These are phyloP conservation scores for Lamellibrachia columna DNA, from an alignment of 2,888 invertebrate genomes.

Conservation along the genomic window DNA sequence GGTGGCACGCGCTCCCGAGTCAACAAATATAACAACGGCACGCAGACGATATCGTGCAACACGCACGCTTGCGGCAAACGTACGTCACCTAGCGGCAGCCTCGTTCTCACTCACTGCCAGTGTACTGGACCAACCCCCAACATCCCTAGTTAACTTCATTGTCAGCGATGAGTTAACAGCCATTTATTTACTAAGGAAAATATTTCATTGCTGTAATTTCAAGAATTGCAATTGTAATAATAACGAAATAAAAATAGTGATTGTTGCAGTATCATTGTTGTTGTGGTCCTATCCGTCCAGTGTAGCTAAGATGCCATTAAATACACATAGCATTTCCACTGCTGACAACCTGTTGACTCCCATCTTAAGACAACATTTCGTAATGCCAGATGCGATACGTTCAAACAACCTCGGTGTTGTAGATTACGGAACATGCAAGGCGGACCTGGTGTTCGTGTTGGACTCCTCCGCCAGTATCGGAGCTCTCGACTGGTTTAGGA, in stretches of 20 bases:
- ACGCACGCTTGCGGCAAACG: neutral
- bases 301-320: too few relatives aligned
- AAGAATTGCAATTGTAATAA: too few relatives aligned
- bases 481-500: neutral
- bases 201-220: too few relatives aligned
- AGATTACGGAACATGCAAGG: neutral
- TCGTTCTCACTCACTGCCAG: neutral
- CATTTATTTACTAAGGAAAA: too few relatives aligned
- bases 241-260: too few relatives aligned
- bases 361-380: neutral
- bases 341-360: too few relatives aligned
- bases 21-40: neutral
- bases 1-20: neutral
- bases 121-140: neutral
- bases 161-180: too few relatives aligned
- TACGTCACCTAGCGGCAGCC: neutral
- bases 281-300: too few relatives aligned
- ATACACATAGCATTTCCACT: too few relatives aligned
- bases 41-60: neutral
- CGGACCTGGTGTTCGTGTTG: neutral
- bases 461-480: neutral
- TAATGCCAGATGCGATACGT: neutral
- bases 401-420: neutral
- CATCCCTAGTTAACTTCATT: neutral
- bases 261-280: too few relatives aligned